These are phyloP conservation scores for Peromyscus aztecus DNA, from an alignment of 2,797 vertebrate genomes.

Conservation along the genomic window DNA sequence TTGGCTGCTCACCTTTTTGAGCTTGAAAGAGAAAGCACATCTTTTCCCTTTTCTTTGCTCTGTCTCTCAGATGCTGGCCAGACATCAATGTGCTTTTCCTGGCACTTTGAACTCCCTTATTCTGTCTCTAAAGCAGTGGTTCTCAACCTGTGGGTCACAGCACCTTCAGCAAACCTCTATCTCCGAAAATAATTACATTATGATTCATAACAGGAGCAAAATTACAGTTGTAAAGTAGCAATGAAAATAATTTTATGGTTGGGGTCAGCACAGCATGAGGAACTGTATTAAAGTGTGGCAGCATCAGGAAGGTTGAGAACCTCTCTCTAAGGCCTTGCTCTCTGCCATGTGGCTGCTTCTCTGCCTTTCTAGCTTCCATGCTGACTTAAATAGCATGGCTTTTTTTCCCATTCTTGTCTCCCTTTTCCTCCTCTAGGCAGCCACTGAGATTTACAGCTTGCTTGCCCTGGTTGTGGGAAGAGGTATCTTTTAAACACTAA, in stretches of 20 bases:
- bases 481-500: not conserved
- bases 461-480: not conserved
- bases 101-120: not conserved
- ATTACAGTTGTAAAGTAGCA: no score
- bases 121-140: not conserved
- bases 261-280: no score
- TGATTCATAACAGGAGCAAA: no score
- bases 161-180: no score
- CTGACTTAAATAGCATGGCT: not conserved
- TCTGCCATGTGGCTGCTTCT: not conserved
- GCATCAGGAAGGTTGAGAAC: not conserved
- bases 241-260: no score
- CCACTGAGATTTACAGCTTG: not conserved
- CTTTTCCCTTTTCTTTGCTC: not conserved
- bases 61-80: not conserved
- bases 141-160: not conserved
- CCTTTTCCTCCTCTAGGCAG: not conserved
- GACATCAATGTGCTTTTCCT: not conserved
- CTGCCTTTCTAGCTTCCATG: not conserved
- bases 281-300: no score
- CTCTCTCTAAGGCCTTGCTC: not conserved
- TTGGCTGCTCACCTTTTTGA: not conserved
- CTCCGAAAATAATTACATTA: no score
- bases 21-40: not conserved
- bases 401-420: not conserved